These are phyloP conservation scores for Dolichotis patagonum DNA, from an alignment of 2,113 vertebrate species.

Conservation along the genomic window DNA sequence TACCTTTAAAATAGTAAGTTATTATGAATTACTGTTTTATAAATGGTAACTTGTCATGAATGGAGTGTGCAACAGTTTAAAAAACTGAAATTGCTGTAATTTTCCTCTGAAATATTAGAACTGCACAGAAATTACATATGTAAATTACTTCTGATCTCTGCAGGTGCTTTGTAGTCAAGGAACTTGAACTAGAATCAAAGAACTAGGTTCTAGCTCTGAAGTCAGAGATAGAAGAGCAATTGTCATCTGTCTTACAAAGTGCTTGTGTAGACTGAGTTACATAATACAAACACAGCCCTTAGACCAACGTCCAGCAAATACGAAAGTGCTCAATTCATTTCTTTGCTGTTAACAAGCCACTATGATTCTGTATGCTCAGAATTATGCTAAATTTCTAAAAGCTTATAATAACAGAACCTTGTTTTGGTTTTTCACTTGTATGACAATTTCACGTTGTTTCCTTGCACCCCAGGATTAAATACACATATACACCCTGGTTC, in stretches of 20 bases:
- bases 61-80: not conserved
- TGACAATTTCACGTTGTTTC: not conserved
- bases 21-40: not conserved
- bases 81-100: not conserved
- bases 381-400: not conserved
- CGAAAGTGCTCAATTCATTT: not conserved
- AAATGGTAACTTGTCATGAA: not conserved
- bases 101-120: constrained; percentile 46
- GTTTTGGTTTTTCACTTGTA: not conserved
- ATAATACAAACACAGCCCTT: not conserved
- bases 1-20: not conserved
- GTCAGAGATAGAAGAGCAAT: not conserved
- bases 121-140: not conserved
- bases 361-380: not conserved
- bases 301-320: not conserved
- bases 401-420: not conserved
- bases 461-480: not conserved
- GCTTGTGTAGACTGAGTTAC: not conserved
- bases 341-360: not conserved
- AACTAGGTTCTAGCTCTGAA: not conserved
- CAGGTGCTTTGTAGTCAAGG: not conserved
- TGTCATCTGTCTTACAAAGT: not conserved
- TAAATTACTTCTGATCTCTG: not conserved
- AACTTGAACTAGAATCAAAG: not conserved
- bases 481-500: not conserved